Evolutionary conservation across 2,888 invertebrate species (phyloP).

Genomic region (Suillia variegata): DNA sequence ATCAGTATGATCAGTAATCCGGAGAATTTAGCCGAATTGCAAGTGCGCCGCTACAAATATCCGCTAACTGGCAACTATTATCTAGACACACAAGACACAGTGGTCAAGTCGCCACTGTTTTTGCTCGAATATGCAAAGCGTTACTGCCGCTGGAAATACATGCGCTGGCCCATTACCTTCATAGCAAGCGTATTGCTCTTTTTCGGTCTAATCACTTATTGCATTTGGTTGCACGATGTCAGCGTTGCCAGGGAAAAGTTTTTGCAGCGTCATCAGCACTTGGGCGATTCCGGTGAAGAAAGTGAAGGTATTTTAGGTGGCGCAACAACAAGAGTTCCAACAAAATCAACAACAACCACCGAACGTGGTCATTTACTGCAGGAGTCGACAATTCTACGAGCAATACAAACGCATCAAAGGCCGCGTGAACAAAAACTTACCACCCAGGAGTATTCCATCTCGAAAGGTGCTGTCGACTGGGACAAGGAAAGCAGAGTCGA

Average conservation of each 20-base stretch:
- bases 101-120: conserved; percentile 41
- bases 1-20: conserved; percentile 45
- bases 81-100: conserved; percentile 39
- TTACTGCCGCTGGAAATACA: conserved; percentile 49
- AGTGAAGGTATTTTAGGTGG: not conserved
- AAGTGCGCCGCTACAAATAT: conserved; percentile 54
- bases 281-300: conserved; percentile 12
- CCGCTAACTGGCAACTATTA: conserved; percentile 51
- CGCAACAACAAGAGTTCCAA: conserved; percentile 25
- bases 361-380: conserved; percentile 26
- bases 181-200: conserved; percentile 49
- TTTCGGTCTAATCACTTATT: conserved; percentile 54
- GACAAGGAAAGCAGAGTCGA: conserved; percentile 24
- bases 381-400: conserved; percentile 45
- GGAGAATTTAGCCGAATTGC: conserved; percentile 50
- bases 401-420: conserved; percentile 25
- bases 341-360: conserved; percentile 14
- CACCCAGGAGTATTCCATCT: conserved; percentile 25
- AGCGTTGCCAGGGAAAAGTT: conserved; percentile 49
- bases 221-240: conserved; percentile 53
- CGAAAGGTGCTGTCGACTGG: conserved; percentile 27
- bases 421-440: conserved; percentile 32
- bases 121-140: conserved; percentile 39
- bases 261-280: conserved; percentile 35
- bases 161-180: conserved; percentile 53